These are phyloP conservation scores for Calliphora vomitoria DNA, from an alignment of 2,888 invertebrate species.

Conservation along the genomic window DNA sequence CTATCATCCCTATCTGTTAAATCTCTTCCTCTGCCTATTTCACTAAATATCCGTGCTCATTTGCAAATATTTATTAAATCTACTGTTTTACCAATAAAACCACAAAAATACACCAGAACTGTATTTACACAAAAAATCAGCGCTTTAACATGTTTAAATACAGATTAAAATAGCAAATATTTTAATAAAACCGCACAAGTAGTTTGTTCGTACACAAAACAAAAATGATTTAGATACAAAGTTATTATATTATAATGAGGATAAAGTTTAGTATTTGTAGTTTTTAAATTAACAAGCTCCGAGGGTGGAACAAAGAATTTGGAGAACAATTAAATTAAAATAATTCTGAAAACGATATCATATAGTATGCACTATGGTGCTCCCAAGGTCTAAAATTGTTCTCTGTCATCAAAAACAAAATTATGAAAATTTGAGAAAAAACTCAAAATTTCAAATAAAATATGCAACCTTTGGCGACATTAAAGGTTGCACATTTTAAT, in stretches of 20 bases:
- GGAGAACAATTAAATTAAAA: too few relatives aligned
- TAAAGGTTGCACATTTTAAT: too few relatives aligned
- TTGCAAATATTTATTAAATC: not conserved
- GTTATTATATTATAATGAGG: not conserved
- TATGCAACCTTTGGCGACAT: too few relatives aligned
- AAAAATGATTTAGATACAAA: constrained; percentile 19
- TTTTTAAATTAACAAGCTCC: not conserved
- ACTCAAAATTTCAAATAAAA: too few relatives aligned
- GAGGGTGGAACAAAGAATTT: not conserved
- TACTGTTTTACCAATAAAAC: not conserved
- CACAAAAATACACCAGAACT: constrained; percentile 8
- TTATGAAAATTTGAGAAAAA: too few relatives aligned
- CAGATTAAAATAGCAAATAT: constrained; percentile 24
- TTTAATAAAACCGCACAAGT: constrained; percentile 29
- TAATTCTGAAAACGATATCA: too few relatives aligned
- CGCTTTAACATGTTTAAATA: constrained; percentile 21
- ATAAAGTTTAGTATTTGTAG: not conserved
- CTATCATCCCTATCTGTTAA: not conserved
- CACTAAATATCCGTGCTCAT: not conserved
- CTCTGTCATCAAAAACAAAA: too few relatives aligned
- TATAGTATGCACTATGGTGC: too few relatives aligned
- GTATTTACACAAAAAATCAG: constrained; percentile 13
- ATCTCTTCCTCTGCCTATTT: not conserved
- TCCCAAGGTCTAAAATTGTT: too few relatives aligned
- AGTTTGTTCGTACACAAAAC: not conserved